Percentiles rank a stretch among this genome's conserved stretches.
phyloP scores from a whole-genome alignment of 2,113 vertebrate genomes.

The Macheiramphus alcinus region DNA sequence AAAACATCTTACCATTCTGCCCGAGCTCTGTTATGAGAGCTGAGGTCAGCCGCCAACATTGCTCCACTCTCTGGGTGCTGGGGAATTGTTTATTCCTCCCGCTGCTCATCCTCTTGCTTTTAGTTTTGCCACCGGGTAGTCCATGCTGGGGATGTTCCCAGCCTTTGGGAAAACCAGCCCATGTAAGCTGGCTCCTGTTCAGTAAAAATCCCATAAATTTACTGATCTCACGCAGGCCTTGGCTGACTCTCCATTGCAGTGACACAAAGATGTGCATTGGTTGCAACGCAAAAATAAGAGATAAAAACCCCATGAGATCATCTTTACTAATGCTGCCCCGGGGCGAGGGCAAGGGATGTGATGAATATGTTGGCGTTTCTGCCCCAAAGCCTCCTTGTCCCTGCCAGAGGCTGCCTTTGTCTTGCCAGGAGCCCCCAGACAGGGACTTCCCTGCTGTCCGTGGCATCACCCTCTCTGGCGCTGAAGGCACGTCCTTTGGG shows the following conservation, averaged over 20 bases:
- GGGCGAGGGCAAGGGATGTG: neutral
- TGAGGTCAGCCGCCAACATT: neutral
- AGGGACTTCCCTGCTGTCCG: neutral
- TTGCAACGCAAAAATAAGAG: neutral
- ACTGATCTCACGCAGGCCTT: neutral
- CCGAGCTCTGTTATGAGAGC: neutral
- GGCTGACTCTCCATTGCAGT: neutral
- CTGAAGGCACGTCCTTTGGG: neutral
- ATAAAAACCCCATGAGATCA: conserved; percentile 52
- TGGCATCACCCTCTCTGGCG: neutral
- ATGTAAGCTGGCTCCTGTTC: neutral
- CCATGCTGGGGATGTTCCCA: neutral
- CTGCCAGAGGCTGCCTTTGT: conserved; percentile 27
- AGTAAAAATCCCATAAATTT: neutral
- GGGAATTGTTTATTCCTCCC: neutral
- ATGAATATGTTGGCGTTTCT: neutral
- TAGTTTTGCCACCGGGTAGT: neutral
- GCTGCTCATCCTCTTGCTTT: neutral
- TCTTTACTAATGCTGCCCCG: neutral
- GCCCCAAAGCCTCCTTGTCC: conserved; percentile 11
- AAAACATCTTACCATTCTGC: neutral
- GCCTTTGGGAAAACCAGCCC: neutral
- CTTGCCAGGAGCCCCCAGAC: neutral
- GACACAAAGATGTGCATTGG: conserved; percentile 47
- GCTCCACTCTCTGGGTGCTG: neutral